Percentiles rank a stretch among this genome's conserved stretches.
Evolutionary conservation across 2,113 vertebrate genomes (phyloP).

Genomic region (Halcyon malimbica): DNA sequence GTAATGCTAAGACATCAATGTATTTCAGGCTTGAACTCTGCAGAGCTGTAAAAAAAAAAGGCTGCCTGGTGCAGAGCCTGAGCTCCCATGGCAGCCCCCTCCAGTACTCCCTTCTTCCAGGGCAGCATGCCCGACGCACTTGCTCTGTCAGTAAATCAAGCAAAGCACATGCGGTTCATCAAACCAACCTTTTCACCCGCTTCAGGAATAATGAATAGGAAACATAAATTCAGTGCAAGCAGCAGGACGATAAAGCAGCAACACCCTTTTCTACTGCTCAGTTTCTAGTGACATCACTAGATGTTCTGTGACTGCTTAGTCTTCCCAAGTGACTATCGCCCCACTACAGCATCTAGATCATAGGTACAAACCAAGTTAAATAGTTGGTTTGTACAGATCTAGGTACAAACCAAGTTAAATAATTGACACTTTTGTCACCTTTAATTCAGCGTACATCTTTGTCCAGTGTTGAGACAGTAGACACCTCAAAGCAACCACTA

Average conservation of each 20-base stretch:
- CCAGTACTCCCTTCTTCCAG: background rate
- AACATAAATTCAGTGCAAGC: background rate
- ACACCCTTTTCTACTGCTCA: background rate
- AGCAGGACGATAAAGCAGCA: background rate
- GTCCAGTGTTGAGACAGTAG: background rate
- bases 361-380: background rate
- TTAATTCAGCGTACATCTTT: background rate
- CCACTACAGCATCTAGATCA: background rate
- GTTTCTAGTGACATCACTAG: background rate
- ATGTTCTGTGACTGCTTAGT: background rate
- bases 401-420: background rate
- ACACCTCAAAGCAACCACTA: background rate
- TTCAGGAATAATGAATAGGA: background rate
- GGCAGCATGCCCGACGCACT: background rate
- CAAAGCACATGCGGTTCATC: background rate
- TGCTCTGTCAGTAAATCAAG: background rate
- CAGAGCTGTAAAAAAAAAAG: background rate
- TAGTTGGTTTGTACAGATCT: background rate
- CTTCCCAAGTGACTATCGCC: background rate
- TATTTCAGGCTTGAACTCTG: background rate
- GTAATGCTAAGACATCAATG: background rate
- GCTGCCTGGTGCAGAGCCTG: accelerated
- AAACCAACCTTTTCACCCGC: background rate
- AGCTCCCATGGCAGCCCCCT: background rate
- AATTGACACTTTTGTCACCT: background rate